Percentiles rank a stretch among this genome's conserved stretches.
phyloP scores from a whole-genome alignment of 2,888 invertebrate genomes.

The Rotaria sp. region DNA sequence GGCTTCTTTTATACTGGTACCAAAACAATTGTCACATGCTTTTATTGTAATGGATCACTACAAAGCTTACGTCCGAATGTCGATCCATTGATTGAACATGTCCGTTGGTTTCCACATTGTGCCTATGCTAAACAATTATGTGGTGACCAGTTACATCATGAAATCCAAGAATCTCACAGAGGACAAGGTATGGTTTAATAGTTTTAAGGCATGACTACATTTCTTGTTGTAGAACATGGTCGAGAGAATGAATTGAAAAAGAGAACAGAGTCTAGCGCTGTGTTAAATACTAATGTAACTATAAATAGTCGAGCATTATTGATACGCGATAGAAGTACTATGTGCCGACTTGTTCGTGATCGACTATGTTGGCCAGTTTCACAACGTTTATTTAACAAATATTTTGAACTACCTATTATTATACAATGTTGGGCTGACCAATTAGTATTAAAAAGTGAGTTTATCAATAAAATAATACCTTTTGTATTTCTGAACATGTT shows the following conservation, averaged over 20 bases:
- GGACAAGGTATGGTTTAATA: background rate
- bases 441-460: background rate
- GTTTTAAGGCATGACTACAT: no score
- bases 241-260: background rate
- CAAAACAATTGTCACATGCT: background rate
- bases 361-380: background rate
- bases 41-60: conserved; percentile 7
- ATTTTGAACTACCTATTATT: background rate
- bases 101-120: background rate
- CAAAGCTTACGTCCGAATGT: background rate
- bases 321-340: background rate
- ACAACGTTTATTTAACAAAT: background rate
- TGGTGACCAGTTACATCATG: background rate
- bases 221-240: background rate
- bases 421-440: background rate
- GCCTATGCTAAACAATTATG: background rate
- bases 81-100: conserved; percentile 13
- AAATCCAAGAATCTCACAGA: background rate
- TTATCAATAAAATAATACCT: background rate
- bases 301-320: background rate
- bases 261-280: background rate
- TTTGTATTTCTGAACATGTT: no score
- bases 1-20: background rate
- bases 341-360: background rate
- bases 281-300: background rate